Evolutionary conservation across 2,797 vertebrate species (phyloP).

Genomic region (Hypotaenidia okinawae): DNA sequence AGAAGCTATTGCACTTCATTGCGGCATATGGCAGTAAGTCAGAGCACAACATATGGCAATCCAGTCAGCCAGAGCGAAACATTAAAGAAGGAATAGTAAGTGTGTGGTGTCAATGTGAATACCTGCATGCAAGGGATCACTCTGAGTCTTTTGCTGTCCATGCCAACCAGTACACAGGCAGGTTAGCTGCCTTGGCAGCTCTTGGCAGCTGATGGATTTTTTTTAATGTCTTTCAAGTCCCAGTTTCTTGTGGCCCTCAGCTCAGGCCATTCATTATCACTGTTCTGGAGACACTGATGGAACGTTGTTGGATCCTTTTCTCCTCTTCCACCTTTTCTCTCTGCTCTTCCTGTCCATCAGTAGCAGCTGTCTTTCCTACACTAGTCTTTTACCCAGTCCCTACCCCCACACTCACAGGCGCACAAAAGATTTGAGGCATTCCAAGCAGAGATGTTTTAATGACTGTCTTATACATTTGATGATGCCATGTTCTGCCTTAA

Average conservation of each 20-base stretch:
- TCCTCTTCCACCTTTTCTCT: neutral
- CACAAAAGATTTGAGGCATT: neutral
- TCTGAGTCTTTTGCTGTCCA: neutral
- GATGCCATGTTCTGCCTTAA: neutral
- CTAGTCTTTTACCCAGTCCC: neutral
- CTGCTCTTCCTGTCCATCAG: neutral
- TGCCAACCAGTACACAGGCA: neutral
- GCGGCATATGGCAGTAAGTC: slow-evolving; percentile 59
- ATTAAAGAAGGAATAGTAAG: slow-evolving; percentile 45
- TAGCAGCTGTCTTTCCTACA: neutral
- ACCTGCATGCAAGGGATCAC: neutral
- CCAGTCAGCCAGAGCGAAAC: slow-evolving; percentile 60
- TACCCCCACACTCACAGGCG: accelerated
- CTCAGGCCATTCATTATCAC: neutral
- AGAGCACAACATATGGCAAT: slow-evolving; percentile 56
- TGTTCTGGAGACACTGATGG: neutral
- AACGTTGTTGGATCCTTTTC: neutral
- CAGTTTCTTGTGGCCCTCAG: neutral
- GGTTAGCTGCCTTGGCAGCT: neutral
- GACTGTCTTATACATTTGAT: neutral
- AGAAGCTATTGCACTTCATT: slow-evolving; percentile 28
- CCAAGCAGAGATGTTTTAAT: neutral
- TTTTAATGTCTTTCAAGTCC: neutral
- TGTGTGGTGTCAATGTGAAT: slow-evolving; percentile 36
- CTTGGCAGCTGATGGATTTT: neutral